phyloP scores from a whole-genome alignment of 53 echinoderm and acorn worm genomes.

The Astropecten irregularis region DNA sequence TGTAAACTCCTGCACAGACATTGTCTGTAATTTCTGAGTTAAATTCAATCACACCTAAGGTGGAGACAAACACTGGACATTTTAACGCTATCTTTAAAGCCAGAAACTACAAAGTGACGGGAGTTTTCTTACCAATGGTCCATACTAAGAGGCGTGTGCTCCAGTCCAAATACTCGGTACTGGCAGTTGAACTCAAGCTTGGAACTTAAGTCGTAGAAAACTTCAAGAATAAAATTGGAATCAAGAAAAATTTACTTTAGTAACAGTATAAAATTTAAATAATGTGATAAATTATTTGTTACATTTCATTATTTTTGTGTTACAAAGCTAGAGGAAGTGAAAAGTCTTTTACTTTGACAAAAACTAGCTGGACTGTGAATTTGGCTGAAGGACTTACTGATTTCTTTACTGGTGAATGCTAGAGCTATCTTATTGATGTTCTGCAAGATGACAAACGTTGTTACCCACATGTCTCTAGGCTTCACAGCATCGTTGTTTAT shows the following conservation, averaged over 20 bases:
- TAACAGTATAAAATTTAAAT: background rate
- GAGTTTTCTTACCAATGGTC: constrained; percentile 79
- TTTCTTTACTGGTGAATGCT: constrained; percentile 98
- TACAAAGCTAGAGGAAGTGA: too few species aligned
- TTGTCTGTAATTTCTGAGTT: too few species aligned
- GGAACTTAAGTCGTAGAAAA: constrained; percentile 95
- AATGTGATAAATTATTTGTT: background rate
- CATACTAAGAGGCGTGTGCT: constrained; percentile 94
- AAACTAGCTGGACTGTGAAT: too few species aligned
- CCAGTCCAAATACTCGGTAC: constrained; percentile 89
- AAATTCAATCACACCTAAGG: too few species aligned
- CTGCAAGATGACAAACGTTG: constrained; percentile 90
- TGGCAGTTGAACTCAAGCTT: constrained; percentile 94
- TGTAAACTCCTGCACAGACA: too few species aligned
- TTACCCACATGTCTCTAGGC: constrained; percentile 99
- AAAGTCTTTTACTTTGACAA: background rate
- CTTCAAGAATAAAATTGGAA: constrained; percentile 43
- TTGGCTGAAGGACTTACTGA: constrained; percentile 58
- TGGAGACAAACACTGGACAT: too few species aligned
- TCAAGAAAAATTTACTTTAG: too few species aligned
- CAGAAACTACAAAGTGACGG: too few species aligned
- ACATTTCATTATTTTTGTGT: too few species aligned
- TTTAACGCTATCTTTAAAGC: too few species aligned
- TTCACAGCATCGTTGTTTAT: constrained; percentile 93
- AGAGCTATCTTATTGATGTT: constrained; percentile 98